Conservation (phyloP, 1,140 invertebrate species). For the Calliphora vicina region DNA sequence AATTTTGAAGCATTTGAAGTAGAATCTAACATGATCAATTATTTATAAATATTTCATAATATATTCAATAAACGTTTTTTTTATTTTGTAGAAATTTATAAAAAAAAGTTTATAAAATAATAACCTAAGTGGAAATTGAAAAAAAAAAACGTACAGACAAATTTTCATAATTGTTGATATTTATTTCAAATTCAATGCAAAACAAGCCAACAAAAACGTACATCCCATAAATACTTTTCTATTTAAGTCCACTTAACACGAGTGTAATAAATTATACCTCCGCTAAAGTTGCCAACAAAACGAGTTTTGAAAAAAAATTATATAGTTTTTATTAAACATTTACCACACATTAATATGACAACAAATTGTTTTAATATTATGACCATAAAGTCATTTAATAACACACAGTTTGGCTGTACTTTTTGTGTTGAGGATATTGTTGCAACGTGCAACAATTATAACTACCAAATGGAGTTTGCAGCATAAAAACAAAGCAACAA, state of each 20-base stretch:
- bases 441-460: not conserved
- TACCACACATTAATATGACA: constrained; percentile 4
- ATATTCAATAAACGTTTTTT: no score
- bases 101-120: no score
- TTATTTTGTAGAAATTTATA: no score
- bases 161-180: no score
- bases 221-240: not conserved
- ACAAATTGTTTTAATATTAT: constrained; percentile 27
- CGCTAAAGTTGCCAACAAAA: not conserved
- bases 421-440: not conserved
- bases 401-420: not conserved
- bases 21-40: no score
- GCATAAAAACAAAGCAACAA: not conserved
- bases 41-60: no score
- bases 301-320: not conserved
- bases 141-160: no score
- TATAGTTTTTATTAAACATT: not conserved
- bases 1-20: no score
- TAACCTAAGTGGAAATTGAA: no score
- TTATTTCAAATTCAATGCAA: no score
- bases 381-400: constrained; percentile 14
- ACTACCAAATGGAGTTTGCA: not conserved
- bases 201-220: no score
- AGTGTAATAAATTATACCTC: not conserved
- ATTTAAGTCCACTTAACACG: not conserved